A percentile compares a stretch with the other conserved stretches of the same genome.
Evolutionary conservation across 2,797 vertebrate genomes (phyloP).

Genomic region (Luscinia luscinia): DNA sequence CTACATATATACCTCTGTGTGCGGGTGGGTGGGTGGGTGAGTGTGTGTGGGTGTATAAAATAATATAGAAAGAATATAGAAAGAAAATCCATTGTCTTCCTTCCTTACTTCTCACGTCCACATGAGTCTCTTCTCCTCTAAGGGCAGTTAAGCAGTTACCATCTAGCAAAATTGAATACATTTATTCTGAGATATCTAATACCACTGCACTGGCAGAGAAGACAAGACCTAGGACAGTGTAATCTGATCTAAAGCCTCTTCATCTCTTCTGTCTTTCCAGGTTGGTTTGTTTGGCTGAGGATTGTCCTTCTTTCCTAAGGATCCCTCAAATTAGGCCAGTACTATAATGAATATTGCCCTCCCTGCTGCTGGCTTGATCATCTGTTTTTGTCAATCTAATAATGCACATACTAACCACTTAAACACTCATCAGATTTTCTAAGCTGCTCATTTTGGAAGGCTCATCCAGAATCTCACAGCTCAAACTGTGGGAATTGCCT

Average conservation of each 20-base stretch:
- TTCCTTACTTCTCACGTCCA: background rate
- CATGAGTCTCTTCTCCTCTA: background rate
- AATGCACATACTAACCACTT: background rate
- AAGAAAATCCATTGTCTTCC: background rate
- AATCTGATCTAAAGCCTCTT: background rate
- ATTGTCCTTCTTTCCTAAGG: background rate
- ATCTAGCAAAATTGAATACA: background rate
- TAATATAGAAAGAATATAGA: background rate
- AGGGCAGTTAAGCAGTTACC: background rate
- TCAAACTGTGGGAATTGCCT: background rate
- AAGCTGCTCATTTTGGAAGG: background rate
- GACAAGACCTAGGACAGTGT: background rate
- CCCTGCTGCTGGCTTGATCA: background rate
- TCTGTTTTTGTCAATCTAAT: background rate
- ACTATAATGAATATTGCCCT: background rate
- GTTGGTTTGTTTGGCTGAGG: background rate
- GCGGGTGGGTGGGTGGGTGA: too few relatives aligned
- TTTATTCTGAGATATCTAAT: background rate
- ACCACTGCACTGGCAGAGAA: background rate
- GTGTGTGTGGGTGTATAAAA: background rate
- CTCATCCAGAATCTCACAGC: background rate
- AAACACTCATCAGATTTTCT: background rate
- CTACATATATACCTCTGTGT: fast-evolving
- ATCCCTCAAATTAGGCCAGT: background rate
- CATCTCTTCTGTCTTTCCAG: background rate